Conservation (phyloP, 2,888 invertebrate species). For the Crossocerus cetratus region DNA sequence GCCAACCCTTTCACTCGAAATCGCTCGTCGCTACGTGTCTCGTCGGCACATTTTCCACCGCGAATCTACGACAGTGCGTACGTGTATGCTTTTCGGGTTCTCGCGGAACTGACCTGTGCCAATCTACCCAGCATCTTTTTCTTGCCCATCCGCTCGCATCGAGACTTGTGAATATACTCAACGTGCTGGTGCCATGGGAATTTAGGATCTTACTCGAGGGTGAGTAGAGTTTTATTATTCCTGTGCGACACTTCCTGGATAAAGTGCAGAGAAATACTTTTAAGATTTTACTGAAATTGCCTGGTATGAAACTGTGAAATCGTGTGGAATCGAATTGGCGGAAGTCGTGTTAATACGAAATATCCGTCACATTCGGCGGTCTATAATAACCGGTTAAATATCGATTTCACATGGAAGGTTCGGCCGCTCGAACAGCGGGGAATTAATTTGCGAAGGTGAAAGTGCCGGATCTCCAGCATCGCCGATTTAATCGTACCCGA, state of each 20-base stretch:
- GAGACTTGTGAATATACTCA: constrained; percentile 45
- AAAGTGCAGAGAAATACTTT: too few relatives aligned
- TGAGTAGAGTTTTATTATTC: constrained; percentile 37
- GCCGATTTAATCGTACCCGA: background rate
- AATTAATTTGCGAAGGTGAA: background rate
- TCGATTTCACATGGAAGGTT: too few relatives aligned
- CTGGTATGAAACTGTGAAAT: too few relatives aligned
- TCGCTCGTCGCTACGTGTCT: too few relatives aligned
- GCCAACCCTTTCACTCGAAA: constrained; percentile 12
- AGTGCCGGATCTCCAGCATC: background rate
- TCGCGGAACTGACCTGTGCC: too few relatives aligned
- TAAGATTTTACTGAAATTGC: too few relatives aligned
- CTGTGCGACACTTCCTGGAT: too few relatives aligned
- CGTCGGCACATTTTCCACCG: too few relatives aligned
- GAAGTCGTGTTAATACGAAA: too few relatives aligned
- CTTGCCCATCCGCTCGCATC: background rate
- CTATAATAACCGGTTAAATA: too few relatives aligned
- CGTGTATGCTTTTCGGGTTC: constrained; percentile 21
- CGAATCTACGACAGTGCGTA: constrained; percentile 34
- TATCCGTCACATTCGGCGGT: too few relatives aligned
- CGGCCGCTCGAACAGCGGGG: background rate
- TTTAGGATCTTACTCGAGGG: constrained; percentile 60
- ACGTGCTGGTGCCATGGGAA: constrained; percentile 66
- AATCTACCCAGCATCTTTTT: background rate
- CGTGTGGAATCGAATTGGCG: too few relatives aligned